Base-by-base conservation (phyloP, 2,888 invertebrate species). In the Drosophila hawaiiensis region DNA sequence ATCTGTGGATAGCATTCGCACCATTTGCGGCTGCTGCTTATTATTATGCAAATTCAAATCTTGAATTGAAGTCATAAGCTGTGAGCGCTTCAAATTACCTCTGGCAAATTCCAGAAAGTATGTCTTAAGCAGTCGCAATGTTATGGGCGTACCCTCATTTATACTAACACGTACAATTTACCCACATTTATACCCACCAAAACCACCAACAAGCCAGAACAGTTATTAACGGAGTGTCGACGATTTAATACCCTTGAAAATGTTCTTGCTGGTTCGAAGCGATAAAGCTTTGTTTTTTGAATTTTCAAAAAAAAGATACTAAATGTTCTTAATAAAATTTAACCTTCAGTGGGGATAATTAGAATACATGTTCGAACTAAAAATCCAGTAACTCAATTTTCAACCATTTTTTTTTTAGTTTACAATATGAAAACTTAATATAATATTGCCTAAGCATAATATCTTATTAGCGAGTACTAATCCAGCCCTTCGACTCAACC, bases 31-130 rank as follows among this genome's bases (percentile, higher is more conserved):
- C 25, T 33, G 53, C 29, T 49, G 73, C 59, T 63, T 53, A 47
- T 56, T 67, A 68, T 68, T 73, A 52, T 78, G 78, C 82, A 61
- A 73, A 76, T 80, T 60, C 49, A 58, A 73, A 80, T 78, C 73
- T 68, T 80, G 55, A 54, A 74, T 68, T 55, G n/a, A 64, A 67
- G 53, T 53, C 65, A 47, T 52, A 33, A 52, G 63, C 53, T 70
- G 62, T 41, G 41, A 43, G 47, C 68, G 62, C 59, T 47, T 53
- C 65, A 64, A 62, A 56, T 39, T 14, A 28, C 56, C 1, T 56
- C 5, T 80, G 64, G 81, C 72, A 84, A 74, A 70, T 84, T 86
- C 84, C 82, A 84, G 84, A 82, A 81, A 76, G 68, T 73, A 39
- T 65, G 59, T 63, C 55, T 28, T 22, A 60, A 25, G 31, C 28